Conservation (phyloP, 2,113 vertebrate genomes). For the Hydropotes inermis region DNA sequence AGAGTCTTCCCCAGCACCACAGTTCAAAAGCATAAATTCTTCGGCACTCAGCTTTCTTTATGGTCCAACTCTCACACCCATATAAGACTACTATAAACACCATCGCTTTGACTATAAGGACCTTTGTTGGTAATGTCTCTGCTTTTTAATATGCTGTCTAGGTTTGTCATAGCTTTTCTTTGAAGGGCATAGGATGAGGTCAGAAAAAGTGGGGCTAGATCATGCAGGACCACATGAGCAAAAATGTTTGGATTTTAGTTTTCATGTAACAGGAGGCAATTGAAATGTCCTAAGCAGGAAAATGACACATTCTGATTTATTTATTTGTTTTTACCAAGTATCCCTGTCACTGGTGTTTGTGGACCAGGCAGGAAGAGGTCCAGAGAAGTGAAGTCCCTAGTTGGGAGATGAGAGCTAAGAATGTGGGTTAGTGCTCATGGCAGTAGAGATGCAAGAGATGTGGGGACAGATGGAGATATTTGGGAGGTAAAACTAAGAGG, state of each 20-base stretch:
- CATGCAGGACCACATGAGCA: not conserved
- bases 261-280: not conserved
- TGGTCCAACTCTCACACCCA: not conserved
- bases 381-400: not conserved
- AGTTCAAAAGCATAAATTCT: not conserved
- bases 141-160: not conserved
- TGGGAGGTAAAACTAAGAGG: not conserved
- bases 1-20: not conserved
- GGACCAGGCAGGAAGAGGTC: not conserved
- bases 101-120: not conserved
- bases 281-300: not conserved
- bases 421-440: not conserved
- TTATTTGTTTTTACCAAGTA: not conserved
- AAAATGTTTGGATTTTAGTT: conserved; percentile 1
- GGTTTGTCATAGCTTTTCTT: not conserved
- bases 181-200: accelerated
- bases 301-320: not conserved
- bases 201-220: not conserved
- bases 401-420: not conserved
- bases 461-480: not conserved
- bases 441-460: not conserved
- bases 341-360: not conserved
- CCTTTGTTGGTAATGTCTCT: not conserved
- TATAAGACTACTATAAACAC: not conserved
- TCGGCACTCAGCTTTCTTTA: accelerated